phyloP scores from a whole-genome alignment of 2,113 vertebrate species.

The Sclerurus mexicanus region DNA sequence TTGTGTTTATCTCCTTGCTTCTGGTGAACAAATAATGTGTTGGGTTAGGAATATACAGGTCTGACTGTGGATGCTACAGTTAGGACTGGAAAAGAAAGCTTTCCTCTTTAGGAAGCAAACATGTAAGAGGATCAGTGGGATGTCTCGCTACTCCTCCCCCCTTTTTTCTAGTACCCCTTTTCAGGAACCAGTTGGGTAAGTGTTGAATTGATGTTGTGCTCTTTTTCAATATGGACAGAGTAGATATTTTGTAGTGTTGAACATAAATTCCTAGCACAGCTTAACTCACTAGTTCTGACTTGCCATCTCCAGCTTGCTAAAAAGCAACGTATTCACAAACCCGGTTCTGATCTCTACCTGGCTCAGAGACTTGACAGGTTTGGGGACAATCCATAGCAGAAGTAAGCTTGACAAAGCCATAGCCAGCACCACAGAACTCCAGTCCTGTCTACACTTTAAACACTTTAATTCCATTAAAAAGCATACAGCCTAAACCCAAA shows the following conservation, averaged over 20 bases:
- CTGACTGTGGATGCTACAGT: background rate
- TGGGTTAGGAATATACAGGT: background rate
- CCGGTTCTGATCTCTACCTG: background rate
- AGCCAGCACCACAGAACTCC: background rate
- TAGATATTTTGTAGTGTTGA: background rate
- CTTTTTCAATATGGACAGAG: background rate
- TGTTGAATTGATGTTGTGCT: background rate
- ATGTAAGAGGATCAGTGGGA: background rate
- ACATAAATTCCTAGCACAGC: background rate
- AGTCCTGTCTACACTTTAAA: background rate
- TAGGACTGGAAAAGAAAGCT: background rate
- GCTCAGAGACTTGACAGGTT: background rate
- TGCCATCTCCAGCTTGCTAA: background rate
- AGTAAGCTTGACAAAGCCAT: background rate
- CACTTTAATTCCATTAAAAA: background rate
- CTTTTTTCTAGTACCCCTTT: background rate
- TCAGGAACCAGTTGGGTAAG: background rate
- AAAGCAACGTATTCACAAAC: background rate
- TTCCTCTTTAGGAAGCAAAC: background rate
- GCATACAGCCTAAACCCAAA: background rate
- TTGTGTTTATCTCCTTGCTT: background rate
- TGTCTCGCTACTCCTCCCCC: background rate
- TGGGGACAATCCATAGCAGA: background rate
- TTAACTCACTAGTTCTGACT: background rate
- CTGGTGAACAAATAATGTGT: background rate